Evolutionary conservation across 92 coral and sea anemone genomes (phyloP), one percentile per base, ranked within the genome.

Genomic region (Epizoanthus scotinus): DNA sequence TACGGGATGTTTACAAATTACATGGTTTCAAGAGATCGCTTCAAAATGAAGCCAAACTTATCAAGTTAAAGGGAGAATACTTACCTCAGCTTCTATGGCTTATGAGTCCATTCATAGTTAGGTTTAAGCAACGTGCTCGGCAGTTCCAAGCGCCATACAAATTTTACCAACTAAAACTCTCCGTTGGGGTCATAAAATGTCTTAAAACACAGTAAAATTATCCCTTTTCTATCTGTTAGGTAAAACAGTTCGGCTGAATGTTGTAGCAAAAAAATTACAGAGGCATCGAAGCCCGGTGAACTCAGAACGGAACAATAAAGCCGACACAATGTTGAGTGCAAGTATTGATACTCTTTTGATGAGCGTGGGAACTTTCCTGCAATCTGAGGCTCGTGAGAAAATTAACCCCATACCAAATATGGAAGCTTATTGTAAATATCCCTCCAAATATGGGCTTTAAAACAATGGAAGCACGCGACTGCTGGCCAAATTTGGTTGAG

Each of bases 281-380:
- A 75, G 81, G 81, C 56, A 59, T 40, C 86, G 86, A 85, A 87
- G 70, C 73, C 91, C 84, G 91, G 78, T 78, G 83, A 69, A 68
- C 87, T 55, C 74, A 83, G 27, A 36, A 82, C 86, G 85, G 90
- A 77, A 90, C 97, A 90, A 90, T 92, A 80, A 86, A 38, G 52
- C 40, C 75, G 82, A 85, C 79, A 89, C 90, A 90, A 85, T 85
- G 89, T 91, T 83, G 83, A 79, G 83, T 66, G 78, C 78, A 74
- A 86, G 82, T 87, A 69, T 77, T 66, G 84, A 81, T 77, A 78
- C 78, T 63, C 77, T 77, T 52, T 82, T 78, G 88, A 90, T 87
- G 91, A 93, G 90, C 99, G 99, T 95, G 99, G 99, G 99, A 95
- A 95, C 72, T 89, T 89, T 87, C 87, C 82, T 90, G 94, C 96